These are phyloP conservation scores for Danio aesculapii DNA, from an alignment of 2,797 vertebrate genomes.

Conservation along the genomic window DNA sequence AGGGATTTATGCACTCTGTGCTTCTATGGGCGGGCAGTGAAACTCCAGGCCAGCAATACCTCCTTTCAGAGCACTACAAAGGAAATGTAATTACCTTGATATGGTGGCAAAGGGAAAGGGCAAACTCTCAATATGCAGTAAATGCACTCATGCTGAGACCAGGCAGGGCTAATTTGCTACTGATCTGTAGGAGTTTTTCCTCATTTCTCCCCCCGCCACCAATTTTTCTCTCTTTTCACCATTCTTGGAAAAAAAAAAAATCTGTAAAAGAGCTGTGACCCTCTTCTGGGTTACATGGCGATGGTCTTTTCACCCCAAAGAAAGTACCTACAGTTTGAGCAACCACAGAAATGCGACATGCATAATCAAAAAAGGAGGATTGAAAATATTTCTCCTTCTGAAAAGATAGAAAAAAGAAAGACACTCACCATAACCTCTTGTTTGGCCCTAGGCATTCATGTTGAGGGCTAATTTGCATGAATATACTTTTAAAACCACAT, in stretches of 20 bases:
- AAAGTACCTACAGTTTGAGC: neutral
- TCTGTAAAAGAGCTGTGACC: constrained; percentile 23
- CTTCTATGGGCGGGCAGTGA: constrained; percentile 63
- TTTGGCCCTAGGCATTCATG: constrained; percentile 49
- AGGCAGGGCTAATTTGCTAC: constrained; percentile 64
- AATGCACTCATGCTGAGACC: constrained; percentile 65
- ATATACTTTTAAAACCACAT: constrained; percentile 44
- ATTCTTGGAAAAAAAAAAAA: neutral
- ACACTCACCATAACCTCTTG: constrained; percentile 38
- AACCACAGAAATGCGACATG: neutral
- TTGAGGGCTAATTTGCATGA: constrained; percentile 55
- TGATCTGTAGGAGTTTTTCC: constrained; percentile 61
- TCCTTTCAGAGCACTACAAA: constrained; percentile 67
- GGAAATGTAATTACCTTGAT: constrained; percentile 70
- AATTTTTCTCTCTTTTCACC: constrained; percentile 1
- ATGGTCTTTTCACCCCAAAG: neutral
- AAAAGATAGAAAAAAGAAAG: neutral
- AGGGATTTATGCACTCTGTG: constrained; percentile 66
- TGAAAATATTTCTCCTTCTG: neutral
- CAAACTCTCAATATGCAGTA: constrained; percentile 68
- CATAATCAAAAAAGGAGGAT: constrained; percentile 23
- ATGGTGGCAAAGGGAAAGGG: constrained; percentile 66
- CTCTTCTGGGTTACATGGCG: constrained; percentile 25
- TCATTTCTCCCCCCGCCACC: constrained; percentile 24
- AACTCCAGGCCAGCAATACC: constrained; percentile 64